These are phyloP conservation scores for Drosophila mimetica DNA, from an alignment of 2,888 invertebrate genomes.

Conservation along the genomic window DNA sequence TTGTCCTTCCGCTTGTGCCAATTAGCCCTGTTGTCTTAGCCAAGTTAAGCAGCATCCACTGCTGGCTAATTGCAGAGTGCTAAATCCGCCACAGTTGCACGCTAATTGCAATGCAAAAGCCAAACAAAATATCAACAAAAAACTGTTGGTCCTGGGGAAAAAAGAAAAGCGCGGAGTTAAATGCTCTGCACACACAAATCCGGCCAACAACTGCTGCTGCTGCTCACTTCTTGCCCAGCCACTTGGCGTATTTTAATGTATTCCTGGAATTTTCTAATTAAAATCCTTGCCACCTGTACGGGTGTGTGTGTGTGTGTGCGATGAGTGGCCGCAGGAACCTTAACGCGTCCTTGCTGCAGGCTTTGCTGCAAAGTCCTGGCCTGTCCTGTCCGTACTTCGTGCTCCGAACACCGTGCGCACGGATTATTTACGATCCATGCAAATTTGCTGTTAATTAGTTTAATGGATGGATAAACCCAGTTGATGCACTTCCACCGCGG, in stretches of 20 bases:
- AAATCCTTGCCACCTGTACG: constrained; percentile 68
- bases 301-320: constrained; percentile 31
- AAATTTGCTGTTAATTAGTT: constrained; percentile 82
- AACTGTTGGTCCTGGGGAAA: constrained; percentile 1
- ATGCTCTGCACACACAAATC: constrained; percentile 69
- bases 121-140: constrained; percentile 61
- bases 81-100: constrained; percentile 58
- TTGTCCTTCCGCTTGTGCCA: constrained; percentile 38
- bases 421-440: constrained; percentile 81
- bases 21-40: constrained; percentile 63
- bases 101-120: constrained; percentile 78
- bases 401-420: constrained; percentile 33
- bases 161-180: constrained; percentile 52
- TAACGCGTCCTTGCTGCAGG: constrained; percentile 45
- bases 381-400: constrained; percentile 5
- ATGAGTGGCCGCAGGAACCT: constrained; percentile 15
- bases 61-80: constrained; percentile 67
- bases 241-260: constrained; percentile 66
- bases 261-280: constrained; percentile 79
- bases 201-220: constrained; percentile 37
- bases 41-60: constrained; percentile 61
- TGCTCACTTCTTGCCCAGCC: constrained; percentile 52
- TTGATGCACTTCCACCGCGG: constrained; percentile 66
- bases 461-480: constrained; percentile 81
- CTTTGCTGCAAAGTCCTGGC: constrained; percentile 22